Evolutionary conservation across 1,140 invertebrate genomes (phyloP), one percentile per base, ranked within the genome.

Genomic region (Cardiocondyla obscurior): DNA sequence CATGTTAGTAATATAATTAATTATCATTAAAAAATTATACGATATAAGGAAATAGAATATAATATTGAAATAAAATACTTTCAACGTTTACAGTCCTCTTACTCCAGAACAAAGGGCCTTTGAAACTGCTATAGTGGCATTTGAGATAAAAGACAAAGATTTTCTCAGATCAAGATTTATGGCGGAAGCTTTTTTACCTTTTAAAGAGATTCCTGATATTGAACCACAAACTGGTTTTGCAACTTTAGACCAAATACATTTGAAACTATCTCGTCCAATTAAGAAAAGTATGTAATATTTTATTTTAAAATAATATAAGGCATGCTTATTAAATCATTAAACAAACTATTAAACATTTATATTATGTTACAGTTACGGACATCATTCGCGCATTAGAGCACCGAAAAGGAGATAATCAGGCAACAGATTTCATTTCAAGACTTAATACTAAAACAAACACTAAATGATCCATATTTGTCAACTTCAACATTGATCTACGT

Each of bases 121-220:
- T 1, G 90, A 96, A 65, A 96, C 98, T 88, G 98, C 96, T 0
- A 94, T 98, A 65, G 93, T 99, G 67, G 95, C 97, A 81, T 98
- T 99, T 90, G 97, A 97, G 84, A 94, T 99, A 0, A 99, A 99
- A 94, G 99, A 99, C 93, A 98, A 99, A 93, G 98, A 99, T 93
- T 96, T 99, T 90, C 95, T 97, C 89, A 96, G 97, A 88, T 98
- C 98, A 91, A 97, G 98, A 92, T 99, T 99, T 94, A 96, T 99
- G 85, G 98, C 98, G 7, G 99, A 99, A 94, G 97, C 97, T 25
- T 99, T 98, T 94, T 91, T 99, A 12, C 95, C 96, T 85, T 97
- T 98, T 90, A 95, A 94, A 53, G 96, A 97, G 88, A 95, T 98
- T 88, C 94, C 95, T 25, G 95, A 95, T 77, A 95, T 95, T 0